Percentiles rank a stretch among this genome's conserved stretches.
phyloP scores from a whole-genome alignment of 2,113 vertebrate species.

The Pluvianellus socialis region DNA sequence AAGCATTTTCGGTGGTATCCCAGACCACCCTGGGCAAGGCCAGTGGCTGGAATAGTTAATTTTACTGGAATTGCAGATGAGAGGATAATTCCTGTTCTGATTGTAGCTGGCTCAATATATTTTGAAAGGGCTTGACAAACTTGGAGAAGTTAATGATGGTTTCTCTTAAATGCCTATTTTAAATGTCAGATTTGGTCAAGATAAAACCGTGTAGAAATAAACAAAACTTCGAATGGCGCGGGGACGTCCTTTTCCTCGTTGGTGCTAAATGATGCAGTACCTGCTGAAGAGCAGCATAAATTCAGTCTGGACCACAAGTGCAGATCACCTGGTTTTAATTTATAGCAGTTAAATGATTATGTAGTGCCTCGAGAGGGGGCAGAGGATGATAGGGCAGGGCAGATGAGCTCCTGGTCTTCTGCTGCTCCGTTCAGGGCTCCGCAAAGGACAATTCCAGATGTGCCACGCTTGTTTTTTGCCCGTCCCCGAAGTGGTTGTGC shows the following conservation, averaged over 20 bases:
- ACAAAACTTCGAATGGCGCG: not conserved
- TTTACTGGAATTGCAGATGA: not conserved
- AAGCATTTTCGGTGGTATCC: not conserved
- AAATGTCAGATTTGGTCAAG: not conserved
- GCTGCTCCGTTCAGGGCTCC: too few species aligned
- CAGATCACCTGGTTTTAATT: not conserved
- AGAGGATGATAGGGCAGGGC: not conserved
- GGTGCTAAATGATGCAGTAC: rapidly evolving
- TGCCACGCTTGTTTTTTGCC: not conserved
- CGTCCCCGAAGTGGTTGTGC: not conserved
- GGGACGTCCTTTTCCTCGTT: not conserved
- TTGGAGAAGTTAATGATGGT: not conserved
- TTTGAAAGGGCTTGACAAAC: not conserved
- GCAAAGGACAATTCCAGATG: not conserved
- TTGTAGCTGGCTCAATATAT: not conserved
- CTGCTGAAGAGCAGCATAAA: not conserved
- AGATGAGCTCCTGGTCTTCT: not conserved
- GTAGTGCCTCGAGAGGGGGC: not conserved
- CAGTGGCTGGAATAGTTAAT: not conserved
- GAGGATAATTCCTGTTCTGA: not conserved
- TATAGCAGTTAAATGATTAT: rapidly evolving
- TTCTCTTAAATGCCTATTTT: not conserved
- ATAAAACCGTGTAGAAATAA: not conserved
- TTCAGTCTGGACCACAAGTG: not conserved
- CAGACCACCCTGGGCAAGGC: not conserved